phyloP scores from a whole-genome alignment of 2,797 vertebrate species.

The Pelochelys cantorii region DNA sequence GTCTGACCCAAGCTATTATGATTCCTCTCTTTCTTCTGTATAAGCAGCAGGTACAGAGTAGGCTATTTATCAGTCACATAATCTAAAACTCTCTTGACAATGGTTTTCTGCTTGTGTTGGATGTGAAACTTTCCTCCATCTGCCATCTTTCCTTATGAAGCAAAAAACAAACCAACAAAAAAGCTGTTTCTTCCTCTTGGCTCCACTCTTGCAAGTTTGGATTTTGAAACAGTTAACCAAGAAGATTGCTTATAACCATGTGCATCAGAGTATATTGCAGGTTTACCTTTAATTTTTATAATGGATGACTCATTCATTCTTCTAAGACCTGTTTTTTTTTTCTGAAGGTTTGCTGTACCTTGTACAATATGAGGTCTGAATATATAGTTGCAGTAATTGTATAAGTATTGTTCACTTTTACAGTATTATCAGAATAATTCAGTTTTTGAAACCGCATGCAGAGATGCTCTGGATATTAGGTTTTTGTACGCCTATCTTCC shows the following conservation, averaged over 20 bases:
- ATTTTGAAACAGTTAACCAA: fast-evolving
- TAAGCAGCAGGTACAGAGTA: not conserved
- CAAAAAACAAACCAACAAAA: not conserved
- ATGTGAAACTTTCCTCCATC: not conserved
- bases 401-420: not conserved
- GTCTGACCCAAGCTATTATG: not conserved
- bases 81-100: not conserved
- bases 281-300: not conserved
- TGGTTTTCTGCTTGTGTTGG: not conserved
- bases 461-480: not conserved
- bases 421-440: not conserved
- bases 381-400: not conserved
- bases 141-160: not conserved
- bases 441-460: not conserved
- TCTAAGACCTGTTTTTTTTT: not conserved
- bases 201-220: fast-evolving
- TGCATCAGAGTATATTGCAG: not conserved
- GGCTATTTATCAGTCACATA: not conserved
- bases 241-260: fast-evolving
- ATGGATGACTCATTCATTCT: not conserved
- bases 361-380: not conserved
- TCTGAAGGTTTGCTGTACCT: not conserved
- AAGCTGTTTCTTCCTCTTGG: not conserved
- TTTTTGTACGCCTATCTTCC: not conserved
- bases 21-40: not conserved